These are phyloP conservation scores for Dendropsophus ebraccatus DNA, from an alignment of 2,113 vertebrate species.

Conservation along the genomic window DNA sequence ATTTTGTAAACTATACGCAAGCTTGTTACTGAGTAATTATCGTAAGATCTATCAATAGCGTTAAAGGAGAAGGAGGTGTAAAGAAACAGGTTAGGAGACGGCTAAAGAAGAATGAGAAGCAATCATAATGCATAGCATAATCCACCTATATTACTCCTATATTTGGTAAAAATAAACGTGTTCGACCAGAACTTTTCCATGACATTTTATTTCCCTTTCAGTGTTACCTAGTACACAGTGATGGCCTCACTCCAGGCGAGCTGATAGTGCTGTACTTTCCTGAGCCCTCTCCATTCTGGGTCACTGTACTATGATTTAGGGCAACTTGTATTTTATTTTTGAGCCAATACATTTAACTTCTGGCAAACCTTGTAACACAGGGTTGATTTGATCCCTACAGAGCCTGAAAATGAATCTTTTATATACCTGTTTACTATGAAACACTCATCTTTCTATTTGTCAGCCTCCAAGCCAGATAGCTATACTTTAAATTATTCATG, in stretches of 20 bases:
- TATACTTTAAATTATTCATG: neutral
- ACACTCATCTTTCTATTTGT: neutral
- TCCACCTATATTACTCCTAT: neutral
- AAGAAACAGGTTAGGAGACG: neutral
- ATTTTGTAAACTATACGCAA: neutral
- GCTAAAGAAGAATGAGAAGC: neutral
- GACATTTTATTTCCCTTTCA: neutral
- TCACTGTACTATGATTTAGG: slow-evolving; percentile 50
- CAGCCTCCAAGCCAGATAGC: neutral
- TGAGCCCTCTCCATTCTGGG: slow-evolving; percentile 33
- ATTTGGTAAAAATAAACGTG: neutral
- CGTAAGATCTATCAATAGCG: neutral
- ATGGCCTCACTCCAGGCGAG: neutral
- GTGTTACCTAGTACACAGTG: neutral
- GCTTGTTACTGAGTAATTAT: neutral
- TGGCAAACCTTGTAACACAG: slow-evolving; percentile 40
- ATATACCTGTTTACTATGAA: slow-evolving; percentile 36
- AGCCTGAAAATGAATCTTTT: slow-evolving; percentile 50
- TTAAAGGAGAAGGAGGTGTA: neutral
- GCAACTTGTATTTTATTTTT: slow-evolving; percentile 53
- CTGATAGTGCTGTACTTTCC: neutral
- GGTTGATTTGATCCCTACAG: slow-evolving; percentile 19
- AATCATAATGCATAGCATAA: no score
- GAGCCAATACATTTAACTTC: slow-evolving; percentile 54
- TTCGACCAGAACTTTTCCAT: neutral